Percentiles rank a stretch among this genome's conserved stretches.
These are phyloP conservation scores for Heliopora coerulea DNA, from an alignment of 92 coral and sea anemone species.

Conservation along the genomic window DNA sequence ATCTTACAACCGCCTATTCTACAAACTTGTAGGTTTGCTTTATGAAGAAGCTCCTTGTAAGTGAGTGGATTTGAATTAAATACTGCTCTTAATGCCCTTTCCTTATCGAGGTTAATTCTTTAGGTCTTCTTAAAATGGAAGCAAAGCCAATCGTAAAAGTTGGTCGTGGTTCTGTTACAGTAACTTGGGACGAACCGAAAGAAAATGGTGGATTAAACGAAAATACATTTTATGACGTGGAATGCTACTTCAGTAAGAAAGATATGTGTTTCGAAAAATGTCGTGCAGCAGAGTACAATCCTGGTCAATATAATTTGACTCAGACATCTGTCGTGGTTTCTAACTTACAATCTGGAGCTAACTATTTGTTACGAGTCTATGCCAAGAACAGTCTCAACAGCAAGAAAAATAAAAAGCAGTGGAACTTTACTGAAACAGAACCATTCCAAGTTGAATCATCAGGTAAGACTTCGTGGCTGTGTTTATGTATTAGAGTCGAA, in stretches of 20 bases:
- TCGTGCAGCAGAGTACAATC: not conserved
- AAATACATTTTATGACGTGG: not conserved
- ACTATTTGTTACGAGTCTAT: constrained; percentile 2
- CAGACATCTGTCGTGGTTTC: constrained; percentile 11
- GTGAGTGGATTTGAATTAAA: too few relatives aligned
- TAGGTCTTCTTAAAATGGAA: not conserved
- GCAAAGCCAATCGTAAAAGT: not conserved
- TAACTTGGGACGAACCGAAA: not conserved
- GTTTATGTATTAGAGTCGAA: too few relatives aligned
- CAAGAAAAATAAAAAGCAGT: not conserved
- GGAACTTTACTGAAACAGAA: constrained; percentile 15
- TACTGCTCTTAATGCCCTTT: too few relatives aligned
- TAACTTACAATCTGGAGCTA: not conserved
- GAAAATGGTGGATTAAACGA: not conserved
- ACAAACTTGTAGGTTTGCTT: too few relatives aligned
- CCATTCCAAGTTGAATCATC: too few relatives aligned
- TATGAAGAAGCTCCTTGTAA: too few relatives aligned
- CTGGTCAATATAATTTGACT: constrained; percentile 10
- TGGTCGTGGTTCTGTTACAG: not conserved
- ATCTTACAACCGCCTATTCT: too few relatives aligned
- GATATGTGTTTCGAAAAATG: not conserved
- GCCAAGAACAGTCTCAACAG: constrained; percentile 14
- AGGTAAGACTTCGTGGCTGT: too few relatives aligned
- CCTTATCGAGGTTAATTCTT: not conserved
- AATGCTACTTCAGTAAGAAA: not conserved